A percentile compares a stretch with the other conserved stretches of the same genome.
These are phyloP conservation scores for Eupithecia dodoneata DNA, from an alignment of 2,888 invertebrate genomes.

Conservation along the genomic window DNA sequence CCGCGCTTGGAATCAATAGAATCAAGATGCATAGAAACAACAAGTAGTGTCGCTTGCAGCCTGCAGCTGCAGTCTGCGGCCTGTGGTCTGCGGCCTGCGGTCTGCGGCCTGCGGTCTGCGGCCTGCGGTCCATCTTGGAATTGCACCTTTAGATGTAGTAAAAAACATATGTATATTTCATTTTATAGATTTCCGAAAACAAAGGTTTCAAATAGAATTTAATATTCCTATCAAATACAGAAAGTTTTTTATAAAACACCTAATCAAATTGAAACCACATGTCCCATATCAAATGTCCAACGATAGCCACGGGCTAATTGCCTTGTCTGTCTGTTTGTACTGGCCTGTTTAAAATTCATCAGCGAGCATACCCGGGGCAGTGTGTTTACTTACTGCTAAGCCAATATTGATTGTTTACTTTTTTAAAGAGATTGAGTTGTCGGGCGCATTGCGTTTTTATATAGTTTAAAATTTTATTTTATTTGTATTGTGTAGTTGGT, in stretches of 20 bases:
- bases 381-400: conserved; percentile 67
- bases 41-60: too few relatives aligned
- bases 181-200: background rate
- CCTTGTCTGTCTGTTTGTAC: conserved; percentile 61
- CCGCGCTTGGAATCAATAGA: too few relatives aligned
- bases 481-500: background rate
- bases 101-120: too few relatives aligned
- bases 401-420: conserved; percentile 69
- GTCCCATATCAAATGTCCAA: conserved; percentile 57
- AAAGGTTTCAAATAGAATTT: background rate
- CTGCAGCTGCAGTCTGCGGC: too few relatives aligned
- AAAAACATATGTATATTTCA: too few relatives aligned
- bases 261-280: conserved; percentile 55
- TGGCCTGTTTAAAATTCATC: conserved; percentile 69
- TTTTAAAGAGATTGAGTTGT: conserved; percentile 63
- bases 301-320: conserved; percentile 75
- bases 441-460: conserved; percentile 54
- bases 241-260: conserved; percentile 15
- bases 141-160: too few relatives aligned
- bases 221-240: background rate
- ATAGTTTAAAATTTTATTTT: conserved; percentile 42
- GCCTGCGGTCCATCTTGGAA: too few relatives aligned
- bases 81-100: too few relatives aligned
- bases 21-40: too few relatives aligned
- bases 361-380: conserved; percentile 53